phyloP scores from a whole-genome alignment of 2,888 invertebrate genomes.

The Rhopalosiphum nymphaeae region DNA sequence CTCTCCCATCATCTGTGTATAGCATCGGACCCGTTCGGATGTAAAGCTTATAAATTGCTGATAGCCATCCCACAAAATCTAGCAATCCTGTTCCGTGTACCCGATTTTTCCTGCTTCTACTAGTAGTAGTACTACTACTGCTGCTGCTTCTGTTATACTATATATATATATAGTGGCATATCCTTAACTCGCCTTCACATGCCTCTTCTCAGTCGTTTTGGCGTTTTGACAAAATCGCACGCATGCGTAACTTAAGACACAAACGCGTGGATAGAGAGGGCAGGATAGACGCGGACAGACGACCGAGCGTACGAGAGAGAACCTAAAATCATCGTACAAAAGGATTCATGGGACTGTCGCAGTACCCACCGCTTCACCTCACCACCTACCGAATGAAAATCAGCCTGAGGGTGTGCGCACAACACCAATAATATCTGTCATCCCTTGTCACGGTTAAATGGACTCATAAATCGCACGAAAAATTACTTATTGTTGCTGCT shows the following conservation, averaged over 20 bases:
- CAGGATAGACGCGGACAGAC: background rate
- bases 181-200: background rate
- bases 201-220: background rate
- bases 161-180: background rate
- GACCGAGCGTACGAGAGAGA: background rate
- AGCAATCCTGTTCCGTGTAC: constrained; percentile 9
- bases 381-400: background rate
- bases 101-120: constrained; percentile 33
- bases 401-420: constrained; percentile 10
- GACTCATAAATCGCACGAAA: constrained; percentile 49
- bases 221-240: constrained; percentile 55
- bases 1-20: background rate
- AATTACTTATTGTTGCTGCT: constrained; percentile 48
- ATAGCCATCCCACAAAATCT: constrained; percentile 45
- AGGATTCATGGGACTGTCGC: background rate
- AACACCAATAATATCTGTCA: constrained; percentile 54
- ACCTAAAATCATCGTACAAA: constrained; percentile 17
- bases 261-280: background rate
- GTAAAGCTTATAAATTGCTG: constrained; percentile 55
- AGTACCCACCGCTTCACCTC: background rate
- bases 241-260: background rate
- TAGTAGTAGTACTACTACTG: background rate
- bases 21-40: constrained; percentile 35
- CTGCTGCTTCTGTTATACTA: background rate
- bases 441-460: constrained; percentile 54